Conservation (phyloP, 2,797 vertebrate genomes). For the Arnoldichthys spilopterus region DNA sequence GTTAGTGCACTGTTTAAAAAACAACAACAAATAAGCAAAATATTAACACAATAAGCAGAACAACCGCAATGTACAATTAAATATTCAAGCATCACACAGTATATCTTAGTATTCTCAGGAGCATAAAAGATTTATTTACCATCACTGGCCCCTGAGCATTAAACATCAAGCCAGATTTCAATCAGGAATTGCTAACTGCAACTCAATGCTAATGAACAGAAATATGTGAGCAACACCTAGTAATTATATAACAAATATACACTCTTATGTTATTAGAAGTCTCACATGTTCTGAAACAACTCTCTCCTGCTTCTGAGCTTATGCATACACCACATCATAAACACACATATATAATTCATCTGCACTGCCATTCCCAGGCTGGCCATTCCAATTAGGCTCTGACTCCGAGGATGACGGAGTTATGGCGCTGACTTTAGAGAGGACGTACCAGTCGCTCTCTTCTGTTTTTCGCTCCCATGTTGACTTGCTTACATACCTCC, state of each 20-base stretch:
- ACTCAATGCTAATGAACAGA: slow-evolving; percentile 19
- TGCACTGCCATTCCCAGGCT: slow-evolving; percentile 71
- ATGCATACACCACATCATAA: slow-evolving; percentile 34
- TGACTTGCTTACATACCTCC: slow-evolving; percentile 98
- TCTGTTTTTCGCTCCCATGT: slow-evolving; percentile 74
- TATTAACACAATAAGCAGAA: background rate
- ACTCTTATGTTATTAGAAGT: slow-evolving; percentile 28
- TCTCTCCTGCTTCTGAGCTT: slow-evolving; percentile 13
- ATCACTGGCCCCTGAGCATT: slow-evolving; percentile 8
- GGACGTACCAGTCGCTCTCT: slow-evolving; percentile 75
- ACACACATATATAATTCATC: slow-evolving; percentile 68
- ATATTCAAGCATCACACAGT: background rate
- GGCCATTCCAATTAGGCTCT: slow-evolving; percentile 74
- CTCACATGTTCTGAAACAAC: slow-evolving; percentile 27
- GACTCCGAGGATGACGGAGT: slow-evolving; percentile 75
- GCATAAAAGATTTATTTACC: background rate
- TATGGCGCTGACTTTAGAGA: slow-evolving; percentile 72
- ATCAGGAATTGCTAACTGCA: background rate
- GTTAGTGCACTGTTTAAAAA: slow-evolving; percentile 6
- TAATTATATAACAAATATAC: slow-evolving; percentile 23
- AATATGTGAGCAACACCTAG: slow-evolving; percentile 23
- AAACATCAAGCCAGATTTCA: slow-evolving; percentile 4
- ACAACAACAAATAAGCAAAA: background rate
- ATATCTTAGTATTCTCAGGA: background rate
- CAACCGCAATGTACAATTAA: slow-evolving; percentile 8